phyloP scores from a whole-genome alignment of 2,888 invertebrate genomes.

The Monopis laevigella region DNA sequence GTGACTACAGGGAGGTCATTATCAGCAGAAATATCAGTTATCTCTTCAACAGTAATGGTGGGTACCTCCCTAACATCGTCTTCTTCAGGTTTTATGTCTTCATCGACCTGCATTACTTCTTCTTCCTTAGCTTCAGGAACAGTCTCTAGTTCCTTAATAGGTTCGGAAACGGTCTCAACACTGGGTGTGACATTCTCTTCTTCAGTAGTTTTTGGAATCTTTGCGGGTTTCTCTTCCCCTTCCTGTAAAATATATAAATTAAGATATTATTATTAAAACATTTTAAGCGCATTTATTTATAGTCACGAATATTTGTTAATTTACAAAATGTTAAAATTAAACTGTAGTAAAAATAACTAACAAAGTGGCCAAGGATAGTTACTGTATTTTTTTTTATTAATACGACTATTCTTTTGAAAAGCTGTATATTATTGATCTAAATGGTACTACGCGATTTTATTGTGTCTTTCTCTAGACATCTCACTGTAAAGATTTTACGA shows the following conservation, averaged over 20 bases:
- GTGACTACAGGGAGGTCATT: constrained; percentile 28
- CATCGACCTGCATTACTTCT: constrained; percentile 41
- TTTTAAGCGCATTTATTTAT: not conserved
- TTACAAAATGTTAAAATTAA: not conserved
- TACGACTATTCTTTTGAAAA: no score
- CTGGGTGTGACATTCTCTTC: constrained; percentile 33
- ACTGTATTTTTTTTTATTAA: not conserved
- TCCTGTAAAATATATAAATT: constrained; percentile 24
- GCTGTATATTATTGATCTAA: no score
- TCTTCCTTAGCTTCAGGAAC: constrained; percentile 24
- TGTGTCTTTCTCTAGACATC: no score
- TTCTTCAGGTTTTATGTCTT: constrained; percentile 25
- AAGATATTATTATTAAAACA: not conserved
- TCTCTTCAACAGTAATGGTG: constrained; percentile 31
- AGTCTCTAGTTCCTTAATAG: constrained; percentile 19
- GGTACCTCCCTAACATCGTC: constrained; percentile 22
- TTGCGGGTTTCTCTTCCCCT: constrained; percentile 52
- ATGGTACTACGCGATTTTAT: no score
- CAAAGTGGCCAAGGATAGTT: not conserved
- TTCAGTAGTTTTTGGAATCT: constrained; percentile 61
- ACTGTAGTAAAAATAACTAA: not conserved
- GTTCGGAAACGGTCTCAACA: constrained; percentile 20
- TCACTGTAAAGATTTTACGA: no score
- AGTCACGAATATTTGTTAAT: not conserved
- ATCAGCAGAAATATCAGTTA: constrained; percentile 29